Evolutionary conservation across 2,888 invertebrate genomes (phyloP), one percentile per base, ranked within the genome.

Genomic region (Eubasilissa splendida): DNA sequence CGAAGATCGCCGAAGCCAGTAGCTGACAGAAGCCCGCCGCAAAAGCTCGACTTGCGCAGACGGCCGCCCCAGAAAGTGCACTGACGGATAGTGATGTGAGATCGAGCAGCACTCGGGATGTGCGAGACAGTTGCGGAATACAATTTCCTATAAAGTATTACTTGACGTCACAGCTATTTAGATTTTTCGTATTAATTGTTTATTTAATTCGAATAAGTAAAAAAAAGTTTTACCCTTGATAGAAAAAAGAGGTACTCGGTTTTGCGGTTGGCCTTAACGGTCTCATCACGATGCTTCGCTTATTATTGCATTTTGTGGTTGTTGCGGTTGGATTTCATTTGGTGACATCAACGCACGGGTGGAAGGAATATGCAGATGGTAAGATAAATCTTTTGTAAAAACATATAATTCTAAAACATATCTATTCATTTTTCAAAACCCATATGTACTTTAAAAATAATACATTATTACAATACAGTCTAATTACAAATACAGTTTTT

Each of bases 311-410:
- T 63, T 58, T 77, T 82, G 76, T 74, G 59, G 58, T 79, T 50
- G 70, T 73, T 66, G 58, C 50, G 53, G 53, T 79, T 33, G 80
- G 78, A 78, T 77, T 83, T 65, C 58, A 66, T 58, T 58, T 31
- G 75, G 81, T 80, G 79, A 81, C 81, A 81, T 83, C 83, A 77
- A 83, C 83, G 81, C 77, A 75, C 50, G 82, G 82, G n/a, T 74
- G 73, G 33, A 77, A 81, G 74, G 83, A 83, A 63, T 70, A 76
- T 54, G 50, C 68, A 52, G 73, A 83, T 58, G 83, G 83, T 83
- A 70, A 74, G 73, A 33, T 42, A 12, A 9, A 68, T n/a, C 3
- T 68, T 66, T n/a, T 31, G 42, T 42, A 42, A 42, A 42, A 42
- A 1, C 22, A 42, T 42, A 42, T 42, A 4, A 42, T 42, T n/a